Evolutionary conservation across 1,140 invertebrate genomes (phyloP), one percentile per base, ranked within the genome.

Genomic region (Catajapyx aquilonaris): DNA sequence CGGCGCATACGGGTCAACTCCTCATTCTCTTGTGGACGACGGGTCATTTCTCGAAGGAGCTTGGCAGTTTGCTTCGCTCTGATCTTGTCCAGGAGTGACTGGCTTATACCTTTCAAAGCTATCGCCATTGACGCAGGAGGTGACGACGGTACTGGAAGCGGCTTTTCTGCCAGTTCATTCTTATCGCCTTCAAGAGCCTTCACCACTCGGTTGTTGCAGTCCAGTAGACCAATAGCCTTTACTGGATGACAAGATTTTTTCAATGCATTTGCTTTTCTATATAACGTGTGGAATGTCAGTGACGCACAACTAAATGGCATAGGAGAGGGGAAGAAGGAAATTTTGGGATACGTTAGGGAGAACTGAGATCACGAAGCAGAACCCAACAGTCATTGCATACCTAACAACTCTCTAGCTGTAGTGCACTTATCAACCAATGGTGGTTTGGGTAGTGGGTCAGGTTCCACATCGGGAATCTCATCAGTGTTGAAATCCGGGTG

Each of bases 401-500:
- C 69, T 17, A 93, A 59, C 16, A 90, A 74, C 58, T 88, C 80
- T 58, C 74, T 73, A 17, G 83, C 85, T 25, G 77, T 71, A 19
- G 68, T 68, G 34, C 71, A 62, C 44, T 71, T 75, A 40, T 78
- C 68, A 23, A 67, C 55, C 45, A 66, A 62, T 0, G 81, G 81
- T 34, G 76, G 63, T 54, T 74, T 59, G 1, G 87, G 86, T 23
- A 94, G 56, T 21, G 63, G 55, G 3, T 69, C 61, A 37, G 61
- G 51, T 46, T 71, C 67, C 42, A 93, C 69, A 39, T 81, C 73
- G 18, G 74, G 71, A 31, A 90, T 71, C 44, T 65, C 68, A 49
- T 93, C 86, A 4, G 93, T 52, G 48, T 76, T 69, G 55, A 95
- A 95, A 41, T 76, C 71, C 2, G 87, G 84, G 69, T 95, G 87